Evolutionary conservation across 2,888 invertebrate species (phyloP).

Genomic region (Acrocyrtus sp.): DNA sequence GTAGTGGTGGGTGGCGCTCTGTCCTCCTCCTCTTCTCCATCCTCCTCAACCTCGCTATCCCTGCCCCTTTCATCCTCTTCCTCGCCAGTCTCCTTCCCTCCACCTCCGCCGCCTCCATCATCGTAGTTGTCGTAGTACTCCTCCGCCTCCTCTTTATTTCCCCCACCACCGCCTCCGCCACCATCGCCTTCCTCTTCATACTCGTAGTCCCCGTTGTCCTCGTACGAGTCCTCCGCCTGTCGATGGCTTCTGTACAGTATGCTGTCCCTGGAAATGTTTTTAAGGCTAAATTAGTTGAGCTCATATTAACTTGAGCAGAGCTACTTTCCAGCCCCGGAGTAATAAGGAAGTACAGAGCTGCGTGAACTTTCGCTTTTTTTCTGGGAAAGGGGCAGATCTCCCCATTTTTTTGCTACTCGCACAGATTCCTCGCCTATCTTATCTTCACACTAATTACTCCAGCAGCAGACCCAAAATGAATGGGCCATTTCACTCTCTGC

Average conservation of each 20-base stretch:
- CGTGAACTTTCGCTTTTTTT: constrained; percentile 1
- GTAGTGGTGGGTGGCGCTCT: constrained; percentile 17
- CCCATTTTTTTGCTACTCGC: not conserved
- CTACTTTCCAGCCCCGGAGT: not conserved
- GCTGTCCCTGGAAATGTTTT: constrained; percentile 27
- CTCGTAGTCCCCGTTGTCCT: constrained; percentile 59
- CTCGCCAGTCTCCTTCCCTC: not conserved
- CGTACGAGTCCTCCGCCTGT: constrained; percentile 61
- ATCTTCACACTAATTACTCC: not conserved
- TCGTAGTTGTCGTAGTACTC: constrained; percentile 30
- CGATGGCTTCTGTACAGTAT: constrained; percentile 56
- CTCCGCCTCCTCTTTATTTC: constrained; percentile 20
- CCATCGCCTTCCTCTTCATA: constrained; percentile 46
- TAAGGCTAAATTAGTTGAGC: not conserved
- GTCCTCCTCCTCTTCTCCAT: constrained; percentile 38
- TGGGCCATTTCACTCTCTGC: not conserved
- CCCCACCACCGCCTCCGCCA: constrained; percentile 8
- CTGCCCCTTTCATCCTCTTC: constrained; percentile 14
- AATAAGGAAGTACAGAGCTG: not conserved
- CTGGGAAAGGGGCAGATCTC: not conserved
- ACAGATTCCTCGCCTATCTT: constrained; percentile 2
- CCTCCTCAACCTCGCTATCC: constrained; percentile 20
- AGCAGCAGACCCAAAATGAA: constrained; percentile 9
- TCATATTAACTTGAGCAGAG: not conserved
- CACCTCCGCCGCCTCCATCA: constrained; percentile 7